Percentiles rank a stretch among this genome's conserved stretches.
These are phyloP conservation scores for Colletes collaris DNA, from an alignment of 2,888 invertebrate species.

Conservation along the genomic window DNA sequence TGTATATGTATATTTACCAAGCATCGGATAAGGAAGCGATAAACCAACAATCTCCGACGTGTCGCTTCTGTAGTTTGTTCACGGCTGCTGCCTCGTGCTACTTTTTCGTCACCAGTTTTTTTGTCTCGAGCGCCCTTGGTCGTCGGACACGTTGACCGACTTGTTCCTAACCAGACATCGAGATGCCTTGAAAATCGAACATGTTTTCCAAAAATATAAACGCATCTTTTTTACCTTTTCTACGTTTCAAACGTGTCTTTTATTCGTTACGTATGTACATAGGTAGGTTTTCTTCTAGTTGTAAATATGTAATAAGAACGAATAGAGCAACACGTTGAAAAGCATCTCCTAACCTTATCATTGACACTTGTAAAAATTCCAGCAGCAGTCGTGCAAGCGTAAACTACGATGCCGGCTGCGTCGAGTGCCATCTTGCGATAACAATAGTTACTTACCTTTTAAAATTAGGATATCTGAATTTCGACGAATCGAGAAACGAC, in stretches of 20 bases:
- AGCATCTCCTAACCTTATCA: too few species aligned
- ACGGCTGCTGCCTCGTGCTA: slow-evolving; percentile 44
- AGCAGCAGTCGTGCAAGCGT: too few species aligned
- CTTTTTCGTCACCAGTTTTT: slow-evolving; percentile 50
- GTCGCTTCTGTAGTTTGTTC: slow-evolving; percentile 35
- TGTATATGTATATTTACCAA: slow-evolving; percentile 32
- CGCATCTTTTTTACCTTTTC: neutral
- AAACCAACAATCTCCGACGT: slow-evolving; percentile 42
- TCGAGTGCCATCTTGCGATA: too few species aligned
- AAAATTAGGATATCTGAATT: slow-evolving; percentile 22
- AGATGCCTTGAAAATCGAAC: slow-evolving; percentile 45
- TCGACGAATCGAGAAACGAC: slow-evolving; percentile 14
- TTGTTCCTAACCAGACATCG: slow-evolving; percentile 41
- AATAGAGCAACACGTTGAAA: too few species aligned
- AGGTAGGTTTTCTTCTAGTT: too few species aligned
- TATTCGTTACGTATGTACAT: too few species aligned
- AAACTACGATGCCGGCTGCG: too few species aligned
- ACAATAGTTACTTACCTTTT: too few species aligned
- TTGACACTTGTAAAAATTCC: too few species aligned
- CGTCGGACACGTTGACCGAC: slow-evolving; percentile 46
- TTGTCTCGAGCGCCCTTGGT: slow-evolving; percentile 40
- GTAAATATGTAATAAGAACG: too few species aligned
- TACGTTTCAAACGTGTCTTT: too few species aligned
- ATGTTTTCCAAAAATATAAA: neutral
- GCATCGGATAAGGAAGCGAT: slow-evolving; percentile 58